Evolutionary conservation across 92 coral and sea anemone species (phyloP), one percentile per base, ranked within the genome.

Genomic region (Palythoa grandiflora): DNA sequence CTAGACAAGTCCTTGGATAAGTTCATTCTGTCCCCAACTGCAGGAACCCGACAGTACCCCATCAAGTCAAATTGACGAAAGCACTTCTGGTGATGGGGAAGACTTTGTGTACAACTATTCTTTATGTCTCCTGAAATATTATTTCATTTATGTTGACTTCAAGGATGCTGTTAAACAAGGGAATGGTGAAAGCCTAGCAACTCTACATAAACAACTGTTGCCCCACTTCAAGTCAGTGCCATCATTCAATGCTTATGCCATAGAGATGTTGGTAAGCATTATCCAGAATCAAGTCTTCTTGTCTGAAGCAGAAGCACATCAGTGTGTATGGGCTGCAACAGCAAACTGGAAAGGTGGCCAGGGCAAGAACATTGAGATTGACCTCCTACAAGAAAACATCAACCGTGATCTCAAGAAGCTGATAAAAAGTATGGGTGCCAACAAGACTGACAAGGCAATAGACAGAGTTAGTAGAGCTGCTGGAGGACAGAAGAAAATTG

Each of bases 311-410:
- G 96, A 93, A 84, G 77, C 90, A 35, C 86, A 91, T 76, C 92
- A 88, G 79, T 75, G 89, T 71, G 89, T 79, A 35, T 93, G 93
- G 95, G 95, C 95, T 12, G 72, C 93, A n/a, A 92, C 93, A 14
- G 92, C 86, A 36, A 92, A 92, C 68, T 92, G 94, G 93, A 86
- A 90, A 92, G 95, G 93, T 12, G 93, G 95, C 0, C 38, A 79
- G 52, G 72, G 89, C 50, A 87, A 80, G 48, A 90, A 93, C 89
- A 90, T 84, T 90, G 92, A 93, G 48, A 93, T 93, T 52, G 92
- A 84, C 68, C 84, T 84, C 35, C 73, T 84, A n/a, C 92, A 89
- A 68, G 89, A 89, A 89, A 89, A 93, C 85, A 91, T 89, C 59
- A 90, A 93, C 88, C 89, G 66, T 37, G 91, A 88, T 61, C 55